Base-by-base conservation (phyloP, 2,888 invertebrate species). In the Athalia rosae region DNA sequence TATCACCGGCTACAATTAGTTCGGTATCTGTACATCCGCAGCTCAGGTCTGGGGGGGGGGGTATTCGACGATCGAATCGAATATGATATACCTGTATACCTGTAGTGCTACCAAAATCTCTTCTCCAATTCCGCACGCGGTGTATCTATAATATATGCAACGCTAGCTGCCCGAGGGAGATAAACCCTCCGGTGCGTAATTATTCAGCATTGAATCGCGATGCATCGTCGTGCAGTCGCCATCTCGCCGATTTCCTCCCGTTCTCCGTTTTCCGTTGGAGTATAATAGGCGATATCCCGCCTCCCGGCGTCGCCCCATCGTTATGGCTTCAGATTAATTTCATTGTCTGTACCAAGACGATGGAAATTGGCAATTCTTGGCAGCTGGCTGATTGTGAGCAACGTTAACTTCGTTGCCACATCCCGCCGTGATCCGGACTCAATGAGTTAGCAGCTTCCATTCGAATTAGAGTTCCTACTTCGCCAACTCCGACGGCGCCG, bases 351-450 rank as follows among this genome's bases (percentile, higher is more conserved):
- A 15, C 56, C 50, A 4, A 9, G 15, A 50, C 59, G 59, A 62
- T 48, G 61, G 74, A 48, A 74, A 74, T 74, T 74, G 74, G 61
- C 62, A 74, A 74, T 74, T 74, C 74, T 62, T 74, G 74, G 41
- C 41, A 11, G 15, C 61, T 9, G 47, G 48, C 74, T 50, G 74
- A 74, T 59, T 74, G 71, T n/a, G 50, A 67, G 53, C 45, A 64
- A 64, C 41, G 53, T 48, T 1, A 28, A 28, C 28, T 28, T 28
- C 28, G 28, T 28, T 28, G 28, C 28, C 28, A 28, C 28, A 28
- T 28, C 28, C 28, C 28, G 2, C 28, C 28, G 28, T 28, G 28
- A 28, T 28, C 28, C 28, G 28, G 28, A 28, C 28, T 28, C 28
- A 28, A 28, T 28, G 28, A 28, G 2, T 28, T 28, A 28, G 28